A percentile compares a stretch with the other conserved stretches of the same genome.
phyloP scores from a whole-genome alignment of 53 echinoderm and acorn worm genomes.

The Stichopus horrens region DNA sequence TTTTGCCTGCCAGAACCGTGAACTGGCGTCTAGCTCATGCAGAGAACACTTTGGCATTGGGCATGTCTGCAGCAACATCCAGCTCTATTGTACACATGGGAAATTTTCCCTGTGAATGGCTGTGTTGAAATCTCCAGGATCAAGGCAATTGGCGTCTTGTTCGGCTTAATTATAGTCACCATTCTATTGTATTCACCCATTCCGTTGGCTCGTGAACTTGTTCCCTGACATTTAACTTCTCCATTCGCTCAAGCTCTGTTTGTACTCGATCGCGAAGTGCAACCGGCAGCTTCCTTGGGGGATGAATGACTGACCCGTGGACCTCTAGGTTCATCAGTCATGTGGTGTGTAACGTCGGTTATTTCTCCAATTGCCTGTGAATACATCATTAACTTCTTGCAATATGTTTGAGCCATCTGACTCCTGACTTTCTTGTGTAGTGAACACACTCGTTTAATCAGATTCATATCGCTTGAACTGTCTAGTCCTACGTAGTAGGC shows the following conservation, averaged over 20 bases:
- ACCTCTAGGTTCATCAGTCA: no score
- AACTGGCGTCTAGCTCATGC: background rate
- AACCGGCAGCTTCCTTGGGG: slow-evolving; percentile 56
- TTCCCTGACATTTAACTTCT: slow-evolving; percentile 41
- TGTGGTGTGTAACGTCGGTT: slow-evolving; percentile 8
- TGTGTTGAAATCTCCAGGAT: slow-evolving; percentile 54
- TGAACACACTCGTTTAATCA: slow-evolving; percentile 5
- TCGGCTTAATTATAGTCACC: slow-evolving; percentile 48
- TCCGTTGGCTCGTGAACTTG: slow-evolving; percentile 45
- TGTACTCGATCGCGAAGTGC: slow-evolving; percentile 37
- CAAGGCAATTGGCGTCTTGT: slow-evolving; percentile 47
- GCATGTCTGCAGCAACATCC: background rate
- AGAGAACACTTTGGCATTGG: no score
- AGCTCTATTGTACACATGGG: slow-evolving; percentile 49
- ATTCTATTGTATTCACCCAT: slow-evolving; percentile 50
- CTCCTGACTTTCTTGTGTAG: background rate
- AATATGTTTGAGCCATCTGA: background rate
- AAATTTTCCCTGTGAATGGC: slow-evolving; percentile 56
- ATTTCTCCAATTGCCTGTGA: background rate
- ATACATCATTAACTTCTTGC: slow-evolving; percentile 1
- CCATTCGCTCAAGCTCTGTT: slow-evolving; percentile 49
- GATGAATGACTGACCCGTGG: slow-evolving; percentile 38
- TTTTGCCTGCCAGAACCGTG: no score
- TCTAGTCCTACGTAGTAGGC: background rate
- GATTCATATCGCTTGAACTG: background rate